A percentile compares a stretch with the other conserved stretches of the same genome.
Conservation (phyloP, 1,140 invertebrate species). For the Drosophila takahashii region DNA sequence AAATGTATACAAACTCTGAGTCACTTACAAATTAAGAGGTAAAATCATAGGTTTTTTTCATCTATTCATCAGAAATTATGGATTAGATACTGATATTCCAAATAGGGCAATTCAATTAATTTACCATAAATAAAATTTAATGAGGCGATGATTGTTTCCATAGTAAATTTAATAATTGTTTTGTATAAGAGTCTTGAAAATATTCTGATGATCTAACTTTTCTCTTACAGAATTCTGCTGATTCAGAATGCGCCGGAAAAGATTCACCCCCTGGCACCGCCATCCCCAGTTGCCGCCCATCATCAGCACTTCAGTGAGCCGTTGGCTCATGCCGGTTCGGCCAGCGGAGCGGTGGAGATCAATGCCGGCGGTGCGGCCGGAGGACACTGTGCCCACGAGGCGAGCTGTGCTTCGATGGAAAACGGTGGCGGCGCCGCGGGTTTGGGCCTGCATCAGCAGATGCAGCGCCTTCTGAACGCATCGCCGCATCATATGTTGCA, state of each 20-base stretch:
- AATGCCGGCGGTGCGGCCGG: slow-evolving; percentile 39
- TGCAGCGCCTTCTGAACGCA: slow-evolving; percentile 58
- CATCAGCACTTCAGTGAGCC: slow-evolving; percentile 66
- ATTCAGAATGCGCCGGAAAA: slow-evolving; percentile 96
- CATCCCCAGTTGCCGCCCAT: slow-evolving; percentile 82
- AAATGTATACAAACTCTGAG: not conserved
- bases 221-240: slow-evolving; percentile 90
- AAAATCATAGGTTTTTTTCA: too few relatives aligned
- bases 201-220: not conserved
- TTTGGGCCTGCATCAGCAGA: slow-evolving; percentile 44
- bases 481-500: slow-evolving; percentile 73
- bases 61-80: too few relatives aligned
- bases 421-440: slow-evolving; percentile 29
- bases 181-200: not conserved
- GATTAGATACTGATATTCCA: too few relatives aligned
- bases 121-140: too few relatives aligned
- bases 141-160: too few relatives aligned
- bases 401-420: slow-evolving; percentile 48
- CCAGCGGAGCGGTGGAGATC: slow-evolving; percentile 62
- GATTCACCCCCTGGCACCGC: slow-evolving; percentile 85
- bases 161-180: too few relatives aligned
- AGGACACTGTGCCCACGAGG: slow-evolving; percentile 42
- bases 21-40: not conserved
- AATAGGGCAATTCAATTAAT: too few relatives aligned
- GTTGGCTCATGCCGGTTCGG: slow-evolving; percentile 39